These are phyloP conservation scores for Otis tarda DNA, from an alignment of 2,113 vertebrate genomes.

Conservation along the genomic window DNA sequence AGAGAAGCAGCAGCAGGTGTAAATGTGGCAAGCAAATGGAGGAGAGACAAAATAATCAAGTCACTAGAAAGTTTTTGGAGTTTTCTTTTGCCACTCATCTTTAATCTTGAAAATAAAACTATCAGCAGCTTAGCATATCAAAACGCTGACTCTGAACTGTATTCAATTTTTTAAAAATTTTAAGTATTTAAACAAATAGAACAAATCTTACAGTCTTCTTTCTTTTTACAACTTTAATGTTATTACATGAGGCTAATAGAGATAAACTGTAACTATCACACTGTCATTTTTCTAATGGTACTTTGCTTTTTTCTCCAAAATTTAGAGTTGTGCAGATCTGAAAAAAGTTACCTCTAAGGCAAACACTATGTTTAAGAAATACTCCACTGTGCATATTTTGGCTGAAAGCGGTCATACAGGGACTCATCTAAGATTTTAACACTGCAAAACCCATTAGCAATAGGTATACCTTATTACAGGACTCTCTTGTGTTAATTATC, in stretches of 20 bases:
- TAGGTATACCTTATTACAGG: neutral
- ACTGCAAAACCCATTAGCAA: neutral
- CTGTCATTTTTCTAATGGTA: neutral
- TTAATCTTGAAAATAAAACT: neutral
- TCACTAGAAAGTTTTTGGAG: neutral
- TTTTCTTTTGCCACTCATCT: neutral
- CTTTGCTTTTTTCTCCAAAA: neutral
- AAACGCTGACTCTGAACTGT: neutral
- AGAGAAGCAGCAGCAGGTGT: neutral
- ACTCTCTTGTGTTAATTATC: neutral
- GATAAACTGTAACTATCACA: neutral
- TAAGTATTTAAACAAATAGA: neutral
- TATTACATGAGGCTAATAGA: neutral
- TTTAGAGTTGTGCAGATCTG: neutral
- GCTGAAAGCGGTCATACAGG: neutral
- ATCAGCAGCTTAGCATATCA: neutral
- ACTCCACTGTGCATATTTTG: neutral
- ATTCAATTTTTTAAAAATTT: accelerated
- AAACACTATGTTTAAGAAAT: neutral
- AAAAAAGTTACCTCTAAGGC: neutral
- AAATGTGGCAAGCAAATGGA: neutral
- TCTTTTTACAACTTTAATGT: neutral
- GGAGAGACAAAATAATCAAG: neutral
- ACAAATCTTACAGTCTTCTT: neutral
- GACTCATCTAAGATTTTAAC: neutral